A percentile compares a stretch with the other conserved stretches of the same genome.
Conservation (phyloP, 2,888 invertebrate species). For the Kryphioiulus occultus region DNA sequence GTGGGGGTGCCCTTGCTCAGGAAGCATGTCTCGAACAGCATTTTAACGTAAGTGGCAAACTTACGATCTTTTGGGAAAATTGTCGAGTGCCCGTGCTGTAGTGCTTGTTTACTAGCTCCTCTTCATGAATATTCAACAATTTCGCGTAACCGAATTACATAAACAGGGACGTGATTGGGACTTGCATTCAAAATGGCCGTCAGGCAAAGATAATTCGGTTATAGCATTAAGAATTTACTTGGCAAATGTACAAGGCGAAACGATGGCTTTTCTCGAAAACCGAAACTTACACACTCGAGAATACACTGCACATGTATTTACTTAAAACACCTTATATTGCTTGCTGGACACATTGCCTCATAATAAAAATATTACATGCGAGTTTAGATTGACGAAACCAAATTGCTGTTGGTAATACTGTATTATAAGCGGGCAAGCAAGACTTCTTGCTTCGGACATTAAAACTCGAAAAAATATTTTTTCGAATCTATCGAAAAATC, state of each 20-base stretch:
- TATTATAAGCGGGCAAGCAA: no score
- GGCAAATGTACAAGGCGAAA: not conserved
- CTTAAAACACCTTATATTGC: no score
- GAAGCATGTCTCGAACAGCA: not conserved
- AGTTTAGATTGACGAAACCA: no score
- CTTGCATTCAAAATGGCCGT: conserved; percentile 20
- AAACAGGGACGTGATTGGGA: conserved; percentile 11
- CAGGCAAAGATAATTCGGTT: not conserved
- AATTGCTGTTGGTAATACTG: no score
- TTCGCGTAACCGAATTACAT: not conserved
- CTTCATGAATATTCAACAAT: conserved; percentile 4
- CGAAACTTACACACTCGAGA: no score
- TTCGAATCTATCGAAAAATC: not conserved
- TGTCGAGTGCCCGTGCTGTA: not conserved
- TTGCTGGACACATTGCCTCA: no score
- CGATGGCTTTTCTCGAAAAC: not conserved
- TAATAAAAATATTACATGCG: no score
- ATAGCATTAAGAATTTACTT: conserved; percentile 13
- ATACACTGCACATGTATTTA: no score
- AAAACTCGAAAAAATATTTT: no score
- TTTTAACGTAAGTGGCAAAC: not conserved
- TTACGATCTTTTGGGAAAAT: conserved; percentile 20
- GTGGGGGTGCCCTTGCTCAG: not conserved
- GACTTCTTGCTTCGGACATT: no score
- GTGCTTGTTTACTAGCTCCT: not conserved